A percentile compares a stretch with the other conserved stretches of the same genome.
Evolutionary conservation across 2,888 invertebrate genomes (phyloP).

Genomic region (Prenolepis imparis): DNA sequence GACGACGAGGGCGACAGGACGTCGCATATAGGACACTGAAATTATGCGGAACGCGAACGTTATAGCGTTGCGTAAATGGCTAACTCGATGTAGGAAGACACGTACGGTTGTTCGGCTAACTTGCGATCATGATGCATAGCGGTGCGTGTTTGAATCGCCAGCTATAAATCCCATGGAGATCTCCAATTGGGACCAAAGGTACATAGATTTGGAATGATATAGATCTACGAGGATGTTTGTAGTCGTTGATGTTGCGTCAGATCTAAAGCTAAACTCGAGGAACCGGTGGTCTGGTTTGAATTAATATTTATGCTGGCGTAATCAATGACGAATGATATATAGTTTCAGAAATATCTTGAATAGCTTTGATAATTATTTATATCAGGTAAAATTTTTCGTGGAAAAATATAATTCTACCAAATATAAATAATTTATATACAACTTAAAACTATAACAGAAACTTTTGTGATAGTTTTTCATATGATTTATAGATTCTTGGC

Average conservation of each 20-base stretch:
- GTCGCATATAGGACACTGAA: conserved; percentile 71
- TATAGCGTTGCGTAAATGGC: conserved; percentile 70
- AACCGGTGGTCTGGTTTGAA: conserved; percentile 23
- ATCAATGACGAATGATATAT: not conserved
- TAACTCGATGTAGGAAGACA: conserved; percentile 54
- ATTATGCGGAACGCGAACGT: conserved; percentile 72
- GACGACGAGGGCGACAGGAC: conserved; percentile 36
- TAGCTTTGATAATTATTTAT: not conserved
- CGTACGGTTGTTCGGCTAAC: conserved; percentile 58
- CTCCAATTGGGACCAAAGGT: conserved; percentile 28
- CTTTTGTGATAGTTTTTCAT: not conserved
- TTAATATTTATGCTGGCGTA: conserved; percentile 2
- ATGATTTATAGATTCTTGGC: not conserved
- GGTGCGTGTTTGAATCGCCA: conserved; percentile 19
- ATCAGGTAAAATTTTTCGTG: not conserved
- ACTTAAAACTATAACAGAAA: not conserved
- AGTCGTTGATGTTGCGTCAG: conserved; percentile 20
- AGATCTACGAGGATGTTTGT: conserved; percentile 33
- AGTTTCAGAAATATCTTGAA: not conserved
- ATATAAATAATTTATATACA: not conserved
- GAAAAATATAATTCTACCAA: not conserved
- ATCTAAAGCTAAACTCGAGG: conserved; percentile 5
- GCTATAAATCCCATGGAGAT: conserved; percentile 41
- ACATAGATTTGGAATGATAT: conserved; percentile 40
- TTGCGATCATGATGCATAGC: conserved; percentile 57